Conservation (phyloP, 2,888 invertebrate genomes). For the Euzophera pinguis region DNA sequence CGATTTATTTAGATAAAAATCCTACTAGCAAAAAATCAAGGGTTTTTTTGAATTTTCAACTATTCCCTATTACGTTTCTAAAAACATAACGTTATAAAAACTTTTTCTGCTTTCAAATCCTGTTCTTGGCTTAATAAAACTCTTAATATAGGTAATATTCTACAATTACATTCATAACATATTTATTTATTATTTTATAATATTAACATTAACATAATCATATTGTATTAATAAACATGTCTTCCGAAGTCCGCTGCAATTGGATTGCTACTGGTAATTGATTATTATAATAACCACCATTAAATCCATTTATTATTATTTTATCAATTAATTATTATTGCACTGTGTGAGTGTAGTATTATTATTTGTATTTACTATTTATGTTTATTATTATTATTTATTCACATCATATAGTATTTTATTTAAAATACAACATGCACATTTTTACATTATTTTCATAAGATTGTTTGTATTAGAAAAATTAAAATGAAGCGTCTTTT, state of each 20-base stretch:
- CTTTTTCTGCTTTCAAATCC: too few species aligned
- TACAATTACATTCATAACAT: too few species aligned
- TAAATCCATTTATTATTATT: slow-evolving; percentile 43
- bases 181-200: slow-evolving; percentile 14
- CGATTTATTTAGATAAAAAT: too few species aligned
- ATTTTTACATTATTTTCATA: too few species aligned
- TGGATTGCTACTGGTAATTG: slow-evolving; percentile 87
- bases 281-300: slow-evolving; percentile 48
- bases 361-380: slow-evolving; percentile 3
- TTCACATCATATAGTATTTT: slow-evolving; percentile 16
- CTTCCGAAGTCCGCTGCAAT: slow-evolving; percentile 86
- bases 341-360: background rate
- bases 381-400: slow-evolving; percentile 5
- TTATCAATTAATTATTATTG: slow-evolving; percentile 28
- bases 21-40: too few species aligned
- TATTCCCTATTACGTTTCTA: too few species aligned
- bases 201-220: slow-evolving; percentile 47
- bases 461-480: too few species aligned
- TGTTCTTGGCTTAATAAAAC: too few species aligned
- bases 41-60: too few species aligned
- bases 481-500: too few species aligned
- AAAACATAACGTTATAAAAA: too few species aligned
- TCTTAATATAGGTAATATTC: too few species aligned
- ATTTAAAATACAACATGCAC: background rate
- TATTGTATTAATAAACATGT: slow-evolving; percentile 44